A percentile compares a stretch with the other conserved stretches of the same genome.
Evolutionary conservation across 2,888 invertebrate species (phyloP).

Genomic region (Drosophila anomelani): DNA sequence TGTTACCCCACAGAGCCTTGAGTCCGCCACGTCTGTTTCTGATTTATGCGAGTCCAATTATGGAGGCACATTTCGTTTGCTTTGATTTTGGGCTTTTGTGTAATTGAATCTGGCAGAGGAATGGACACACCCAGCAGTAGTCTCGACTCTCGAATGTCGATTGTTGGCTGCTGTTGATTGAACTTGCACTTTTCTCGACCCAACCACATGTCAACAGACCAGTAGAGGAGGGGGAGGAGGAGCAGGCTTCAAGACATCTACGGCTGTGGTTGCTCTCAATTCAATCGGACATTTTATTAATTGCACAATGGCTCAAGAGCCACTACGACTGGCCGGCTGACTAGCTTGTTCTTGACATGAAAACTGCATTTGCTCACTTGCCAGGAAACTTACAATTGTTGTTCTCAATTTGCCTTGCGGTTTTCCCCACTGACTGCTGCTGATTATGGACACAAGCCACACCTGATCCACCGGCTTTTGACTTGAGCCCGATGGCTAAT

Average conservation of each 20-base stretch:
- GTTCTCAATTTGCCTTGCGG: conserved; percentile 57
- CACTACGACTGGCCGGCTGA: conserved; percentile 3
- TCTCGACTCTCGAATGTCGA: conserved; percentile 22
- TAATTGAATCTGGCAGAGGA: conserved; percentile 64
- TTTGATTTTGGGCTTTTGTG: conserved; percentile 51
- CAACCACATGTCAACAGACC: conserved; percentile 38
- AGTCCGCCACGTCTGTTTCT: conserved; percentile 18
- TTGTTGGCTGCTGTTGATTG: conserved; percentile 42
- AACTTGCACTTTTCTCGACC: conserved; percentile 48
- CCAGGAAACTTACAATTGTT: conserved; percentile 50
- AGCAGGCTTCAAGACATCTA: conserved; percentile 53
- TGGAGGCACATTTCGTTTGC: conserved; percentile 50
- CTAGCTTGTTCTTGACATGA: conserved; percentile 55
- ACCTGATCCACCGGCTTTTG: conserved; percentile 15
- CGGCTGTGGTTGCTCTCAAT: conserved; percentile 67
- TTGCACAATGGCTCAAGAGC: conserved; percentile 57
- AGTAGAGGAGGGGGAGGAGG: conserved; percentile 1
- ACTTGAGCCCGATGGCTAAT: conserved; percentile 20
- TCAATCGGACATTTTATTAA: conserved; percentile 74
- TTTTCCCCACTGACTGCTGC: conserved; percentile 56
- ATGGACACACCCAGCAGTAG: conserved; percentile 28
- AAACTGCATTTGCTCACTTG: conserved; percentile 50
- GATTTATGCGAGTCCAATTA: conserved; percentile 53
- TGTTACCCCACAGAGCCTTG: background rate
- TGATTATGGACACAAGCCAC: conserved; percentile 29